Conservation (phyloP, 2,113 vertebrate genomes). For the Campylomormyrus tamandua region DNA sequence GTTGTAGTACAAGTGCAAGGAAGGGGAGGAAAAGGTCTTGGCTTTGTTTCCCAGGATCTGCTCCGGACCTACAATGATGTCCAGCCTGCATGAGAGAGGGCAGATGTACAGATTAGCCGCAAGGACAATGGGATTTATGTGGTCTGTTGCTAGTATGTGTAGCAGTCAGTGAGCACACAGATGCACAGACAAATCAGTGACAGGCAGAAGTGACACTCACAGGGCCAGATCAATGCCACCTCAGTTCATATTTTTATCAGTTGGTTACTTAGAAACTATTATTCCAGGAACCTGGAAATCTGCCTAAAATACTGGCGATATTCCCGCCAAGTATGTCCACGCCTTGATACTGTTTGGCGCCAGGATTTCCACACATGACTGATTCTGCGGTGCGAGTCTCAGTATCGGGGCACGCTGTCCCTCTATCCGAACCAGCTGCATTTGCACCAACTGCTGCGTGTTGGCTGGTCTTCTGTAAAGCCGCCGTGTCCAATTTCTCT, state of each 20-base stretch:
- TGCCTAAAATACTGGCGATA: not conserved
- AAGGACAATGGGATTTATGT: not conserved
- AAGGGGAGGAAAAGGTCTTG: slow-evolving; percentile 65
- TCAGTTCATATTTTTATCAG: not conserved
- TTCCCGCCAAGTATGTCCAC: not conserved
- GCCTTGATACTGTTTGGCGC: not conserved
- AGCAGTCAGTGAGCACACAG: not conserved
- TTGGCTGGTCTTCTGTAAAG: not conserved
- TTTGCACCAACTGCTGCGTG: not conserved
- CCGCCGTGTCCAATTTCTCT: not conserved
- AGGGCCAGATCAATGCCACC: not conserved
- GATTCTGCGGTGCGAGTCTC: not conserved
- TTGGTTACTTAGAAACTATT: not conserved
- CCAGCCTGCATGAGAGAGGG: slow-evolving; percentile 58
- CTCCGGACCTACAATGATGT: slow-evolving; percentile 63
- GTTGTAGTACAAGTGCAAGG: slow-evolving; percentile 63
- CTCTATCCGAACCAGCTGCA: not conserved
- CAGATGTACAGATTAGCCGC: slow-evolving; percentile 18
- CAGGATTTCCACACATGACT: not conserved
- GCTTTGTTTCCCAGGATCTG: slow-evolving; percentile 50
- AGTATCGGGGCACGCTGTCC: not conserved
- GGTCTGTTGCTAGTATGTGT: not conserved
- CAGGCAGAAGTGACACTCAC: slow-evolving; percentile 19
- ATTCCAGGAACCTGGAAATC: not conserved
- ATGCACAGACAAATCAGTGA: slow-evolving; percentile 5